Base-by-base conservation (phyloP, 2,888 invertebrate species). In the Eugnorisma glareosa region DNA sequence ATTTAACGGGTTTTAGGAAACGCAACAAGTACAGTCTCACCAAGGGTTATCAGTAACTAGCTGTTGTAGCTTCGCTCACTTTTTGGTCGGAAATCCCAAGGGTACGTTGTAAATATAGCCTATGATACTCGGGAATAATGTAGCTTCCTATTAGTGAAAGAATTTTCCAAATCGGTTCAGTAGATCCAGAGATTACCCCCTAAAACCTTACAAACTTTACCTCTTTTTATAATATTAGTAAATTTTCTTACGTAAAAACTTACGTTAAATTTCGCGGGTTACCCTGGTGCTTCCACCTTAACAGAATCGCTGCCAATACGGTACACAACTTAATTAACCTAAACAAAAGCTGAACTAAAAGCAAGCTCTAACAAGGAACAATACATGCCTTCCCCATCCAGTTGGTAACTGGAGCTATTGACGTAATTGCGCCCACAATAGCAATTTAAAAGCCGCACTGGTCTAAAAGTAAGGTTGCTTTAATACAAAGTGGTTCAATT, bases 371-470 rank as follows among this genome's bases (percentile, higher is more conserved):
- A 79, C 64, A 59, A 72, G 24, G n/a, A 64, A 59, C 69, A 67
- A 73, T 61, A 24, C 45, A 63, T 59, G 59, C 70, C 40, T 64
- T 70, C 1, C 1, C n/a, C 21, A 11, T 2, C 24, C 37, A 1
- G 37, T n/a, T 13, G 15, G 35, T 54, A 15, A n/a, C n/a, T 31
- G 18, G 21, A 40, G 28, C 66, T 69, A 57, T 59, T 37, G 75
- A 35, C 51, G 51, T 68, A 82, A 84, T 80, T 51, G 75, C 63
- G 28, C 13, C 37, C 43, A 74, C 75, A 74, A 71, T 63, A 63
- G 84, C 45, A 51, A 74, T 70, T 79, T 67, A 45, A 72, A 63
- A 72, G 18, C 57, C 18, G 18, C 51, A 40, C 48, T 24, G 7
- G 31, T 40, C 48, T 31, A 18, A 69, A 72, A 75, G 10, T 37